phyloP scores from a whole-genome alignment of 2,797 vertebrate species.

The Aulostomus chinensis region DNA sequence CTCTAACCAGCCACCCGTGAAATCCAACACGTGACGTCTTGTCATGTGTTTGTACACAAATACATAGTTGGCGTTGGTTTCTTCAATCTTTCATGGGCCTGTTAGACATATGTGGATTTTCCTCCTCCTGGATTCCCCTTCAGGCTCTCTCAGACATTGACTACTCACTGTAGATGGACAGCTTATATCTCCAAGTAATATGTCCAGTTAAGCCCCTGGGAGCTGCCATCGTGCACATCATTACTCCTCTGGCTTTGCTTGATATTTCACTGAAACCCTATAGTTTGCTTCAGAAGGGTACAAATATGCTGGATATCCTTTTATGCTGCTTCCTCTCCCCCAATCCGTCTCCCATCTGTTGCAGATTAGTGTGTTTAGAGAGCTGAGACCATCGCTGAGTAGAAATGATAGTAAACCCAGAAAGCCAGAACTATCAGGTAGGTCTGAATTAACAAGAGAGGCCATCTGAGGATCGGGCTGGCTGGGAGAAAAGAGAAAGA shows the following conservation, averaged over 20 bases:
- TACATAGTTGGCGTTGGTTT: constrained; percentile 44
- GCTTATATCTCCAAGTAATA: constrained; percentile 59
- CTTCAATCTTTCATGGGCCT: constrained; percentile 27
- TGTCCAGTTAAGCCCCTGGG: constrained; percentile 51
- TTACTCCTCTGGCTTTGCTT: constrained; percentile 48
- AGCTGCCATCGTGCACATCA: constrained; percentile 51
- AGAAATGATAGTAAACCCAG: constrained; percentile 69
- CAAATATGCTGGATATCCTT: constrained; percentile 69
- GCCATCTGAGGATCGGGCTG: constrained; percentile 69
- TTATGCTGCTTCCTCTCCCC: constrained; percentile 61
- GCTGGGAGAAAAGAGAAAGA: constrained; percentile 21
- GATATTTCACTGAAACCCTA: constrained; percentile 60
- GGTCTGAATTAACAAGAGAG: constrained; percentile 71
- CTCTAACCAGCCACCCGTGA: constrained; percentile 51
- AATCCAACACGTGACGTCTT: constrained; percentile 55
- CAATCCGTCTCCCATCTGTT: constrained; percentile 66
- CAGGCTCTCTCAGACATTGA: constrained; percentile 46
- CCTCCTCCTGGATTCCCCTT: constrained; percentile 24
- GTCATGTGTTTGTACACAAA: not conserved
- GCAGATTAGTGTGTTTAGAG: constrained; percentile 76
- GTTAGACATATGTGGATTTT: constrained; percentile 13
- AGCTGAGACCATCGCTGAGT: constrained; percentile 52
- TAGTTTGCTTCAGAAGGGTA: constrained; percentile 61
- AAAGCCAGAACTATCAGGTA: constrained; percentile 75
- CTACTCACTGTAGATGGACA: constrained; percentile 56